phyloP scores from a whole-genome alignment of 1,140 invertebrate species.

The Teleogryllus occipitalis region DNA sequence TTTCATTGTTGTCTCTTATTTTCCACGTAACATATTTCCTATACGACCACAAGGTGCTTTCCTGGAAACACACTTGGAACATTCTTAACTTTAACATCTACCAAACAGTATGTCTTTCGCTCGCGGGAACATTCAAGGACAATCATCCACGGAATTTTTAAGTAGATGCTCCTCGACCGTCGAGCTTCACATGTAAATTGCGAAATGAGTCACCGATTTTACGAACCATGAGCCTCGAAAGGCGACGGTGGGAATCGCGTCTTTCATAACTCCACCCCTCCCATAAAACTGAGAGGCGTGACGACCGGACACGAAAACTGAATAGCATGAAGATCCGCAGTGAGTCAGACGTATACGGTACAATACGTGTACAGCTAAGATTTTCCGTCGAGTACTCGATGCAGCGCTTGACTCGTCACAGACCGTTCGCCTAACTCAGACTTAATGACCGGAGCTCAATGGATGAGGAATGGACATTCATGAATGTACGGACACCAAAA shows the following conservation, averaged over 20 bases:
- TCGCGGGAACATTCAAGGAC: background rate
- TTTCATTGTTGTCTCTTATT: too few relatives aligned
- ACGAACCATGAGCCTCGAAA: background rate
- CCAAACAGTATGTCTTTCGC: background rate
- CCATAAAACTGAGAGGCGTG: constrained; percentile 3
- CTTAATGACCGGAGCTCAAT: too few relatives aligned
- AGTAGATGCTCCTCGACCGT: background rate
- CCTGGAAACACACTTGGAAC: too few relatives aligned
- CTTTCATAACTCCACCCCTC: background rate
- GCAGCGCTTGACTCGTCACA: too few relatives aligned
- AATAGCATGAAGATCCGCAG: background rate
- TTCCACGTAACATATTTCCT: too few relatives aligned
- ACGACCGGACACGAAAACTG: background rate
- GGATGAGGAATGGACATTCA: too few relatives aligned
- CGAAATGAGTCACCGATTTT: background rate
- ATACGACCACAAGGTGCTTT: too few relatives aligned
- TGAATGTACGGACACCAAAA: too few relatives aligned
- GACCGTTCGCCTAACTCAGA: too few relatives aligned
- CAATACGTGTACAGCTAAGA: too few relatives aligned
- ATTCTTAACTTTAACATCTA: background rate
- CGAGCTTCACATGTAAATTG: constrained; percentile 4
- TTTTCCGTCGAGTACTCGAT: too few relatives aligned
- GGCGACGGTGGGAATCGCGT: background rate
- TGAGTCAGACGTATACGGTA: too few relatives aligned
- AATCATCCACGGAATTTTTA: background rate